A percentile compares a stretch with the other conserved stretches of the same genome.
These are phyloP conservation scores for Dendrolimus punctatus DNA, from an alignment of 1,140 invertebrate genomes.

Conservation along the genomic window DNA sequence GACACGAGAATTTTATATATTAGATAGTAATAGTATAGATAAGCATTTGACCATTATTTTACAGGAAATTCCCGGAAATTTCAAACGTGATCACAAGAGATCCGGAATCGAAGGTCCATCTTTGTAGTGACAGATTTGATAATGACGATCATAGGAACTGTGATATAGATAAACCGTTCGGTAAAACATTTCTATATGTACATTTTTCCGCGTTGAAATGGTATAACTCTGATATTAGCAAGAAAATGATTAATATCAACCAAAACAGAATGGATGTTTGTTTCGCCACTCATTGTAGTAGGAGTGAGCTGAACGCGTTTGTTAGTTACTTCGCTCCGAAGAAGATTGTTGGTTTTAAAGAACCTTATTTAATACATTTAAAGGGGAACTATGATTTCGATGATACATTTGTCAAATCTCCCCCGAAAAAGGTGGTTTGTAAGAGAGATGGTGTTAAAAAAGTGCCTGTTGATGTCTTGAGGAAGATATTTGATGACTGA, in stretches of 20 bases:
- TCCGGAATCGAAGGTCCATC: slow-evolving; percentile 20
- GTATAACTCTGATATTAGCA: slow-evolving; percentile 42
- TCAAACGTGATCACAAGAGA: slow-evolving; percentile 1
- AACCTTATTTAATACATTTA: slow-evolving; percentile 1
- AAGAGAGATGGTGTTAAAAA: too few relatives aligned
- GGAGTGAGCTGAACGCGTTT: slow-evolving; percentile 38
- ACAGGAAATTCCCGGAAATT: slow-evolving; percentile 6
- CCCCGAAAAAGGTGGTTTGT: too few relatives aligned
- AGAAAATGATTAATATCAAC: slow-evolving; percentile 1
- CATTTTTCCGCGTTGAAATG: slow-evolving; percentile 72
- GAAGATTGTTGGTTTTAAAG: slow-evolving; percentile 32
- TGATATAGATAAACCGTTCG: slow-evolving; percentile 7
- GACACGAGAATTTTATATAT: too few relatives aligned
- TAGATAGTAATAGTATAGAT: background rate
- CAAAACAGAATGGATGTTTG: slow-evolving; percentile 66
- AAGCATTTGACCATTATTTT: slow-evolving; percentile 2
- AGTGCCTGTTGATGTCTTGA: too few relatives aligned
- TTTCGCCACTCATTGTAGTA: slow-evolving; percentile 78
- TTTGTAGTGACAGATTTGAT: slow-evolving; percentile 18
- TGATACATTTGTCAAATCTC: too few relatives aligned
- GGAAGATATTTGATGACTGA: too few relatives aligned
- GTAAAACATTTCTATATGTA: slow-evolving; percentile 32
- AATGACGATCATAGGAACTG: slow-evolving; percentile 1
- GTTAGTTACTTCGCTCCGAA: slow-evolving; percentile 33
- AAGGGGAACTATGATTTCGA: too few relatives aligned